A percentile compares a stretch with the other conserved stretches of the same genome.
Conservation (phyloP, 2,113 vertebrate species). For the Lophius piscatorius region DNA sequence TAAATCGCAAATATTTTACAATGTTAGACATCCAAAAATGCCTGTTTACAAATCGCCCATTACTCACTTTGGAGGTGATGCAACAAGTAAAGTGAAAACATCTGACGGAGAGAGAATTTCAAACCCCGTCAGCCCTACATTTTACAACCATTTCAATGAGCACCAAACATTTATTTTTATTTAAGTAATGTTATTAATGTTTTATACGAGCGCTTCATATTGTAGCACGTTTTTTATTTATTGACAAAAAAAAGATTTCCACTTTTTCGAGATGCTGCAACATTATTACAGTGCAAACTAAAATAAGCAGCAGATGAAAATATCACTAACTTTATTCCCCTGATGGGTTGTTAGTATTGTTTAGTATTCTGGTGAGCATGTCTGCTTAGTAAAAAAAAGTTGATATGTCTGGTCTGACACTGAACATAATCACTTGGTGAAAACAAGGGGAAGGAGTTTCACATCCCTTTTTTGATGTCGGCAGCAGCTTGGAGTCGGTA, state of each 20-base stretch:
- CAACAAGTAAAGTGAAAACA: neutral
- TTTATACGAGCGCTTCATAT: too few relatives aligned
- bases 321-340: constrained; percentile 38
- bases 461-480: constrained; percentile 54
- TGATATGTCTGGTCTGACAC: constrained; percentile 52
- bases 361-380: constrained; percentile 44
- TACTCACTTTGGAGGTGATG: too few relatives aligned
- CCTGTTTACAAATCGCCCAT: neutral
- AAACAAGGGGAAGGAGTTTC: constrained; percentile 61
- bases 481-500: constrained; percentile 66
- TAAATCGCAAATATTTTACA: neutral
- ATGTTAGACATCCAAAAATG: neutral
- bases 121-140: too few relatives aligned
- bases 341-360: constrained; percentile 47
- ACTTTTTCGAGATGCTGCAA: constrained; percentile 16
- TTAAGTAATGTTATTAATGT: too few relatives aligned
- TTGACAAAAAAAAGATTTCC: neutral
- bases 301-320: constrained; percentile 43
- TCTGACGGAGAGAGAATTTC: neutral
- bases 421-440: constrained; percentile 58
- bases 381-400: constrained; percentile 22
- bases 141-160: neutral
- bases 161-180: neutral
- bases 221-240: constrained; percentile 30
- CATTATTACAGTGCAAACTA: constrained; percentile 27